Evolutionary conservation across 2,113 vertebrate species (phyloP), one percentile per base, ranked within the genome.

Genomic region (Chloropsis cyanopogon): DNA sequence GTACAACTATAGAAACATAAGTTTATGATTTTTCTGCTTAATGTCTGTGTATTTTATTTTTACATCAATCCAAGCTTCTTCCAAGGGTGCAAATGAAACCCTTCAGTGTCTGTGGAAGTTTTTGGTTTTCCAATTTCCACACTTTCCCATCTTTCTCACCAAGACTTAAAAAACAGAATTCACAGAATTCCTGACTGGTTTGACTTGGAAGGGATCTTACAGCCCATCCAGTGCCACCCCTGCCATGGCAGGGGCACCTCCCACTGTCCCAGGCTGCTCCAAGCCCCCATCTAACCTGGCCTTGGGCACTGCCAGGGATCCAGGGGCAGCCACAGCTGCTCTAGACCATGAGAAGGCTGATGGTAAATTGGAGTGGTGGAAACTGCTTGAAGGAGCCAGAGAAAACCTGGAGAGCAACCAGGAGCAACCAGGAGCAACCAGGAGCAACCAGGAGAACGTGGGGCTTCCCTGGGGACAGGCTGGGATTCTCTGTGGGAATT

Each of bases 261-360:
- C 37, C 71, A 59, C 31, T 14, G 4, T 22, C 37, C 83, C 71
- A 59, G 37, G 21, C 0, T 35, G 21, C 52, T 68, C 31, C 71
- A 11, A 50, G 3, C 44, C 31, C 31, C 26, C 0, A 0, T 76
- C 61, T 61, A 59, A 0, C 25, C 25, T 50, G 44, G 25, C 46
- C 25, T 52, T 7, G 53, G 53, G 0, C 61, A 50, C 21, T 50
- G 0, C 11, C 37, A 68, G 52, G 71, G 61, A 31, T 42, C 23
- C 82, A 72, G 83, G 31, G 53, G 14, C 31, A 59, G 42, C 82
- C n/a, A 2, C 35, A 49, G 37, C 71, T 52, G 2, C 31, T 0
- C 26, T 52, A 53, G 44, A 33, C 78, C 68, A n/a, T 29, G n/a
- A 41, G 47, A 82, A 52, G 25, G 69, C 54, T 82, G 60, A 12